Evolutionary conservation across 2,888 invertebrate species (phyloP), one percentile per base, ranked within the genome.

Genomic region (Eucriotettix oculatus): DNA sequence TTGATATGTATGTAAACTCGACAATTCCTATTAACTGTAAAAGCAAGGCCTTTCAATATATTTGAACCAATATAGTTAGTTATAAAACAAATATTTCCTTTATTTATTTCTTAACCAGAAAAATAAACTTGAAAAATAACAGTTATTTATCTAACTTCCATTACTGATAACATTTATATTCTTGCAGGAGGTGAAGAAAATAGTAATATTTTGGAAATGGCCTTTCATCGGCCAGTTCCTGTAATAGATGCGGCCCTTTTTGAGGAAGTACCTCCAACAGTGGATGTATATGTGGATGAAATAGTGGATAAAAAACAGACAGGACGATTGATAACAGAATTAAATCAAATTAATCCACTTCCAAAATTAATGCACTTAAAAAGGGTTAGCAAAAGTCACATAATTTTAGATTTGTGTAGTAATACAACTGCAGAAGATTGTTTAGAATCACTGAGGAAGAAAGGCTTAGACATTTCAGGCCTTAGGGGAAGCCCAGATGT

Each of bases 401-500:
- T 48, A 12, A 48, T 48, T 14, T n/a, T 48, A 12, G 48, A 48
- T 9, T 48, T 48, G 48, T 12, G 12, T n/a, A 48, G n/a, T 5
- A n/a, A 48, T 48, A n/a, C 12, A 12, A 48, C 14, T n/a, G 14
- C 48, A 14, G 14, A 48, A n/a, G 17, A 16, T 3, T 65, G 65
- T n/a, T 56, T 63, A 59, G 58, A 58, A 16, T 60, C 42, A 9
- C 42, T 64, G 43, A 61, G 56, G 56, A 44, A 29, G 1, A 58
- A 61, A 42, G 63, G 63, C 9, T 12, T 63, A 10, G 61, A 61
- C 42, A 40, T 58, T 11, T n/a, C 44, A 14, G 63, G 63, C 10
- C 57, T 63, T 5, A 9, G 41, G 12, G 58, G 58, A 10, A 40
- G 12, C 65, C 76, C 0, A 68, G 76, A 9, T 85, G 90, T 0